Percentiles rank a stretch among this genome's conserved stretches.
phyloP scores from a whole-genome alignment of 2,113 vertebrate genomes.

The Melanotaenia duboulayi region DNA sequence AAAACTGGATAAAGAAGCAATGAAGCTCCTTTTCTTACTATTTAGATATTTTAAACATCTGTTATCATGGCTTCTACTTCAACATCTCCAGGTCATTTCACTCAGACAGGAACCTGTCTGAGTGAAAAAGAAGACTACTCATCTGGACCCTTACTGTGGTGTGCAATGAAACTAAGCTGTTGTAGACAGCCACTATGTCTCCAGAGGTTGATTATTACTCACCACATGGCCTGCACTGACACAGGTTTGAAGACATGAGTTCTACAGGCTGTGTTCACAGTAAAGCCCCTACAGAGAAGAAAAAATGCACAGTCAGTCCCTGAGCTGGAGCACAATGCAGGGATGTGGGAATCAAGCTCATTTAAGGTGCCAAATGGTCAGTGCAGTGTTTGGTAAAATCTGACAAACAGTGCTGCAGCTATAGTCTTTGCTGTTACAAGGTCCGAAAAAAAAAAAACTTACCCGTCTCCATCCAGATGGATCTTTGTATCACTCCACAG shows the following conservation, averaged over 20 bases:
- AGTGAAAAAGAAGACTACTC: too few species aligned
- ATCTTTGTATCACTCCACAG: slow-evolving; percentile 98
- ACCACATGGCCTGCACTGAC: slow-evolving; percentile 99
- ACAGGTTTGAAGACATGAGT: slow-evolving; percentile 98
- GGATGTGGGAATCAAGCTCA: slow-evolving; percentile 10
- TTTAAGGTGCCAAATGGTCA: background rate
- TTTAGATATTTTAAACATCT: too few species aligned
- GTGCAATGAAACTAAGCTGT: slow-evolving; percentile 25
- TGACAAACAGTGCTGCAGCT: slow-evolving; percentile 14
- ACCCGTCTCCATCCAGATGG: slow-evolving; percentile 98
- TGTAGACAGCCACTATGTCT: slow-evolving; percentile 37
- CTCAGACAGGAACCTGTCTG: too few species aligned
- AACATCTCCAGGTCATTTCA: too few species aligned
- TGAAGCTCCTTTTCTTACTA: too few species aligned
- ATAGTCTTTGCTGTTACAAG: slow-evolving; percentile 19
- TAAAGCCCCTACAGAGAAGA: slow-evolving; percentile 88
- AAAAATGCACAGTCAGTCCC: slow-evolving; percentile 37
- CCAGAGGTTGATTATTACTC: slow-evolving; percentile 68
- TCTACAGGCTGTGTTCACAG: slow-evolving; percentile 92
- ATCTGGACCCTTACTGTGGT: slow-evolving; percentile 20
- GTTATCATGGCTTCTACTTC: too few species aligned
- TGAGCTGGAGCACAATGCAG: slow-evolving; percentile 1
- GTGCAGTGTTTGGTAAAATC: background rate
- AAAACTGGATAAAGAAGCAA: too few species aligned
- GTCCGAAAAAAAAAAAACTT: slow-evolving; percentile 62